These are phyloP conservation scores for Tenthredo amoena DNA, from an alignment of 2,888 invertebrate genomes.

Conservation along the genomic window DNA sequence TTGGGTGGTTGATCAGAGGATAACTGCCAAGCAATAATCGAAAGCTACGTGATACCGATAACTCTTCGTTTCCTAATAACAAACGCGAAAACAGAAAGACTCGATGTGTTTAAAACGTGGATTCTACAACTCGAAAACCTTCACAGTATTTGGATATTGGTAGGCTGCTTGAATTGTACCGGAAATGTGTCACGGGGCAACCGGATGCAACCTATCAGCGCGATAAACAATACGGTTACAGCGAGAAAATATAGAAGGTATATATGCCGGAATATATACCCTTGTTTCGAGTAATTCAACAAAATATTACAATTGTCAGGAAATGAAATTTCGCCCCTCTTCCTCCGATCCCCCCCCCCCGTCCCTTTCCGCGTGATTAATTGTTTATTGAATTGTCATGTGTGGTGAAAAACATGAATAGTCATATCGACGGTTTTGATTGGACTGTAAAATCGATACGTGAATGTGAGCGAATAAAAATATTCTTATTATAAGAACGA, in stretches of 20 bases:
- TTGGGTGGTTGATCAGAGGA: not conserved
- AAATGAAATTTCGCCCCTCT: not conserved
- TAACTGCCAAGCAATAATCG: conserved; percentile 18
- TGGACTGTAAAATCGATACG: not conserved
- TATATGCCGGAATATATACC: not conserved
- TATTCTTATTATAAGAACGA: not conserved
- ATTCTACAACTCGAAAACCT: not conserved
- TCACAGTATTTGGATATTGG: not conserved
- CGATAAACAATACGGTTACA: conserved; percentile 37
- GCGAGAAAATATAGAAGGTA: not conserved
- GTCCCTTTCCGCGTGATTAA: not conserved
- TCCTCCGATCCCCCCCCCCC: not conserved
- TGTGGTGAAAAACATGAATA: not conserved
- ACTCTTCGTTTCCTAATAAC: not conserved
- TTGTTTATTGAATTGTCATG: not conserved
- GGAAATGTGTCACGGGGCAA: conserved; percentile 23
- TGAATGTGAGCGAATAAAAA: not conserved
- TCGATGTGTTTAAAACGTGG: not conserved
- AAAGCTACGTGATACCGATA: conserved; percentile 15
- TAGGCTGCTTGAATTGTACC: not conserved
- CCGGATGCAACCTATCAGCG: conserved; percentile 41
- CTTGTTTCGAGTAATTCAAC: not conserved
- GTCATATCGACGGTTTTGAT: not conserved
- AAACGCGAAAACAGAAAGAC: not conserved
- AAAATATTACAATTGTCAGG: not conserved